Percentiles rank a stretch among this genome's conserved stretches.
phyloP scores from a whole-genome alignment of 2,888 invertebrate genomes.

The Deilephila porcellus region DNA sequence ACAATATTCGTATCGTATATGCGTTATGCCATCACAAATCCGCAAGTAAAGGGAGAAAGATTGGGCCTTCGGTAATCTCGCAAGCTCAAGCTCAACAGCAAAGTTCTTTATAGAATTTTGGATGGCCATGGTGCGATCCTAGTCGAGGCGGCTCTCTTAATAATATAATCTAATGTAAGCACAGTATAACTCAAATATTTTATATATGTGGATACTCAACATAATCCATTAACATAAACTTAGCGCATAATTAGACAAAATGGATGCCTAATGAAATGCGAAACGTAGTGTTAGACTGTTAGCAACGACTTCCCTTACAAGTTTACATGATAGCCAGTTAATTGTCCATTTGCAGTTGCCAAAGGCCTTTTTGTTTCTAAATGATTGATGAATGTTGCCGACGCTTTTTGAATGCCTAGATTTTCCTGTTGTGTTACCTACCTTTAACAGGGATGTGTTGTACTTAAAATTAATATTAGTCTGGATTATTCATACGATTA shows the following conservation, averaged over 20 bases:
- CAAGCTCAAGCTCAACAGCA: no score
- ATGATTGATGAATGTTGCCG: slow-evolving; percentile 17
- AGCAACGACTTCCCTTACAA: slow-evolving; percentile 9
- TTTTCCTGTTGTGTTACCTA: neutral
- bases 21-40: no score
- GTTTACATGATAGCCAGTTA: slow-evolving; percentile 16
- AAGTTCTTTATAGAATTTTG: no score
- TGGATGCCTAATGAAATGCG: slow-evolving; percentile 2
- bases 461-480: neutral
- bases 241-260: neutral
- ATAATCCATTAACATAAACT: neutral
- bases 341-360: neutral
- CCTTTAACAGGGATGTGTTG: no score
- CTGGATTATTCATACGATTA: neutral
- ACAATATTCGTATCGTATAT: no score
- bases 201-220: no score
- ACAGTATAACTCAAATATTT: no score
- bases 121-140: no score
- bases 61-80: no score
- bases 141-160: no score
- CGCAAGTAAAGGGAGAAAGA: no score
- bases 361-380: slow-evolving; percentile 10
- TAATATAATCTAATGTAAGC: no score
- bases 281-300: neutral
- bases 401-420: neutral